Base-by-base conservation (phyloP, 2,888 invertebrate genomes). In the Myopa tessellatipennis region DNA sequence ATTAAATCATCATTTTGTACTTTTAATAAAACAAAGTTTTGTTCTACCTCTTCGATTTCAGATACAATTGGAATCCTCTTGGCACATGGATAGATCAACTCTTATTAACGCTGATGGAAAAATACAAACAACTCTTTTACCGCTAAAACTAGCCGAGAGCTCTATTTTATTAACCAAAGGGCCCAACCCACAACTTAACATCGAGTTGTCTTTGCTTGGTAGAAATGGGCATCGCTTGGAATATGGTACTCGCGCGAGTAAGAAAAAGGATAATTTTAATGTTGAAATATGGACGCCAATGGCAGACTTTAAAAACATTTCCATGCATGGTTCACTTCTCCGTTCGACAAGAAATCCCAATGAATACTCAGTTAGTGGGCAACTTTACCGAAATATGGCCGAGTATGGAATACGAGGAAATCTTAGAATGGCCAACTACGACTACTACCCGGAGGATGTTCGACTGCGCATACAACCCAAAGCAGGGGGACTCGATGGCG, bases 1-100 rank as follows among this genome's bases (percentile, higher is more conserved):
- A 26, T 18, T 69, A 18, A 26, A n/a, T 16, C 16, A 70, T 14
- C 50, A 10, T 14, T 10, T 50, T 50, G 8, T 1, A 8, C 50
- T 50, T 50, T 10, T 8, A 50, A 14, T 50, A 50, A 50, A 8
- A 50, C 14, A 50, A 50, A 14, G 2, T 12, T 3, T 74, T 63
- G 52, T 45, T 50, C 26, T 7, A 58, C 16, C 16, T 60, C 1
- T 65, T 38, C 34, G 4, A 34, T 36, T 6, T 7, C 63, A 88
- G 88, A 79, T 89, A 1, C 83, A 84, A 77, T 84, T 87, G 7
- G 82, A 85, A 69, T 81, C 86, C 6, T 88, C 89, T 1, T 92
- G 92, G 92, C 90, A 91, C 0, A 89, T 90, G 0, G 85, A 90
- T 3, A 88, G 90, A 0, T 83, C 85, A 7, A 88, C 89, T 5